phyloP scores from a whole-genome alignment of 2,888 invertebrate genomes.

The Ernsta delagoae region DNA sequence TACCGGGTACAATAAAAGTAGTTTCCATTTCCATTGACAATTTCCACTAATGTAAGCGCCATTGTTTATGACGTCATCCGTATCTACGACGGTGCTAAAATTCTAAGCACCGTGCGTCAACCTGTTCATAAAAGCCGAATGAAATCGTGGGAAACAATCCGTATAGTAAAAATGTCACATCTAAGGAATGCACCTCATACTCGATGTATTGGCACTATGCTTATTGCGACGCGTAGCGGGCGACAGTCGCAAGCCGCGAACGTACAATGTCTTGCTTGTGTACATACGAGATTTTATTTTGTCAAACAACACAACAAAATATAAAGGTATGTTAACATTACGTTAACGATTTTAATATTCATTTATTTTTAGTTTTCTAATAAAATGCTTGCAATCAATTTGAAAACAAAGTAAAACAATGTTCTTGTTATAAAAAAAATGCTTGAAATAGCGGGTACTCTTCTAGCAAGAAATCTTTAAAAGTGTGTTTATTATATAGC shows the following conservation, averaged over 20 bases:
- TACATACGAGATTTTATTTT: slow-evolving; percentile 1
- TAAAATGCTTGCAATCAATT: too few relatives aligned
- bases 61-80: neutral
- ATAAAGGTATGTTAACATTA: too few relatives aligned
- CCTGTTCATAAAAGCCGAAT: slow-evolving; percentile 43
- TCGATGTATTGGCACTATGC: slow-evolving; percentile 41
- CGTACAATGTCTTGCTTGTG: slow-evolving; percentile 28
- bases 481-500: too few relatives aligned
- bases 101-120: slow-evolving; percentile 36
- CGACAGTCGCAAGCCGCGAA: slow-evolving; percentile 43
- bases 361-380: too few relatives aligned
- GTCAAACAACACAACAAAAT: too few relatives aligned
- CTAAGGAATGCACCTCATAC: slow-evolving; percentile 54
- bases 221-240: slow-evolving; percentile 47
- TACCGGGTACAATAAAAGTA: too few relatives aligned
- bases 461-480: too few relatives aligned
- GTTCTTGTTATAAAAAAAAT: too few relatives aligned
- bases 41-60: neutral
- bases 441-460: too few relatives aligned
- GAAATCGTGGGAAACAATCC: slow-evolving; percentile 74
- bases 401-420: too few relatives aligned
- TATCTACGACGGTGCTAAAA: slow-evolving; percentile 23
- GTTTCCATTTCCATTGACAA: neutral
- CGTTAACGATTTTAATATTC: too few relatives aligned
- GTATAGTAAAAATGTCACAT: slow-evolving; percentile 69